Evolutionary conservation across 2,888 invertebrate species (phyloP), one percentile per base, ranked within the genome.

Genomic region (Sarcophaga rosellei): DNA sequence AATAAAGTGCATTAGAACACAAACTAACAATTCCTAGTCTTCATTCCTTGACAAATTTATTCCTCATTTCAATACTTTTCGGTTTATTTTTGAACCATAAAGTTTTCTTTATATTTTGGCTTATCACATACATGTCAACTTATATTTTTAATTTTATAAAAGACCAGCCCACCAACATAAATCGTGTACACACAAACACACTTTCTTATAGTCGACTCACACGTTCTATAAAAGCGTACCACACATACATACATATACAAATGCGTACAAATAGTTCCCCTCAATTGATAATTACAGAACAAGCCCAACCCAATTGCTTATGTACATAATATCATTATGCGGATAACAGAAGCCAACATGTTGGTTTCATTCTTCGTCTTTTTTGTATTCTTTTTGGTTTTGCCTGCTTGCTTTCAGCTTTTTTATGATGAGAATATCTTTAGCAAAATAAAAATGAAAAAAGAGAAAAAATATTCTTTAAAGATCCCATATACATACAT

Each of bases 281-380:
- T 86, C 86, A 84, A 78, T 84, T 86, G 78, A 84, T 86, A 86
- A 86, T 86, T 86, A 81, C 75, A 70, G 63, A 45, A 81, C 78
- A 86, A 84, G 86, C 86, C 86, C 86, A 86, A 86, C 86, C 86
- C 86, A 84, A 84, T 76, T 84, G 84, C 86, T 84, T 81, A 78
- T 80, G 82, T 86, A 84, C 59, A 75, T 70, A 76, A 84, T 75
- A 79, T 79, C 73, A 81, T 72, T 73, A 78, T 84, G 75, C 68
- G 81, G 78, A 74, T 86, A 84, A 86, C 84, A 86, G 76, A 75
- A 77, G 84, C 84, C 72, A 86, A 77, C 78, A 81, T 74, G 84
- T 81, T 79, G 53, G 44, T 79, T 11, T 82, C 65, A 25, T 35
- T 25, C 62, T 81, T 74, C 12, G 65, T 53, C 23, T 59, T 65